A percentile compares a stretch with the other conserved stretches of the same genome.
Conservation (phyloP, 1,140 invertebrate genomes). For the Magallana angulata region DNA sequence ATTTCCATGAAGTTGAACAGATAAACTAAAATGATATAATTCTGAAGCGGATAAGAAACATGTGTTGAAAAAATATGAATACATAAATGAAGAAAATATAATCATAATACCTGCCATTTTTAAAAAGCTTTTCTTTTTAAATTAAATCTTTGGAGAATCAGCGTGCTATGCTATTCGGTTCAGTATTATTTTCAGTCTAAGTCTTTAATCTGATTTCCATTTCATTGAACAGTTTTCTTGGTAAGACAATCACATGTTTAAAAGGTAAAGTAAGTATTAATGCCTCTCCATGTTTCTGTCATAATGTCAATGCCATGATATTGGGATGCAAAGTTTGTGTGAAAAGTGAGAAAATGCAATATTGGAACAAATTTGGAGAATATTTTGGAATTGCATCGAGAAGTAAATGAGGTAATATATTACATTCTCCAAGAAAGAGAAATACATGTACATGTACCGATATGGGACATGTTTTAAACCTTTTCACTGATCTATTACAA, state of each 20-base stretch:
- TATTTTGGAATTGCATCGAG: background rate
- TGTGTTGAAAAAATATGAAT: too few relatives aligned
- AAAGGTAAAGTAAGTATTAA: background rate
- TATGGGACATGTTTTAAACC: too few relatives aligned
- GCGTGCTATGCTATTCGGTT: background rate
- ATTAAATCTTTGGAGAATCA: too few relatives aligned
- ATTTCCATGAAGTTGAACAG: too few relatives aligned
- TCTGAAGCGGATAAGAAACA: too few relatives aligned
- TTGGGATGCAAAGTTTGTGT: background rate
- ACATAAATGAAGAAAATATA: too few relatives aligned
- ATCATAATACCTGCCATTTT: too few relatives aligned
- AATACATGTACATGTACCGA: too few relatives aligned
- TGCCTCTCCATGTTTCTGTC: background rate
- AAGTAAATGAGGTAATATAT: background rate
- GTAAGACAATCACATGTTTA: background rate
- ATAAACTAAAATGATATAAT: too few relatives aligned
- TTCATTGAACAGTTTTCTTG: conserved; percentile 1
- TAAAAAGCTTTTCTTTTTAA: too few relatives aligned
- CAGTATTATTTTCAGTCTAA: background rate
- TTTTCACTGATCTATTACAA: too few relatives aligned
- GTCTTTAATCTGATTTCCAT: background rate
- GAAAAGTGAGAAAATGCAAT: background rate
- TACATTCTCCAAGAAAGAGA: too few relatives aligned
- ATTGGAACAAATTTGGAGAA: background rate
- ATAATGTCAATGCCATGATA: background rate